These are phyloP conservation scores for Bursaphelenchus mucronatus DNA, from an alignment of 1,140 invertebrate species.

Conservation along the genomic window DNA sequence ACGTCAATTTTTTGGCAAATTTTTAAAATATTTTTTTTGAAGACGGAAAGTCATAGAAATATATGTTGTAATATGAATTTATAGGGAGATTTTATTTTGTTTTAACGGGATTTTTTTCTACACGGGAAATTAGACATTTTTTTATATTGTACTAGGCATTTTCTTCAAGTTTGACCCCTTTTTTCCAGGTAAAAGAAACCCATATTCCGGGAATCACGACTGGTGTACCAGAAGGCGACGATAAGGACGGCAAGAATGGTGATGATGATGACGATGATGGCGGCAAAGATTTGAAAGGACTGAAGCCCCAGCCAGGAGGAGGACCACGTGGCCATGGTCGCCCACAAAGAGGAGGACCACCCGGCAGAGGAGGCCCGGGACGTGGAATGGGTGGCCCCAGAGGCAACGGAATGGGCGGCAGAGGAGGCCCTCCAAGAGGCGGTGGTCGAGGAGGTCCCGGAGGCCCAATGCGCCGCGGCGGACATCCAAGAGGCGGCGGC, in stretches of 20 bases:
- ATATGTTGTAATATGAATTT: too few species aligned
- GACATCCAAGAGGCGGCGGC: slow-evolving; percentile 13
- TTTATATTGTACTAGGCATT: too few species aligned
- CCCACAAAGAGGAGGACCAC: slow-evolving; percentile 1
- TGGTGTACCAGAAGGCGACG: slow-evolving; percentile 21
- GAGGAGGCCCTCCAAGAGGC: slow-evolving; percentile 18
- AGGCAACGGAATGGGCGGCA: slow-evolving; percentile 12
- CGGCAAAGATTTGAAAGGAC: slow-evolving; percentile 1
- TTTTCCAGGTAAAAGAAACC: slow-evolving; percentile 46
- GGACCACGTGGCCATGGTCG: background rate
- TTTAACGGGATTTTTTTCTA: too few species aligned
- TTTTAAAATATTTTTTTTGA: too few species aligned
- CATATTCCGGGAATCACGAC: slow-evolving; percentile 44
- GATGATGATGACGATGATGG: slow-evolving; percentile 25
- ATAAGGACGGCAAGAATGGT: slow-evolving; percentile 7
- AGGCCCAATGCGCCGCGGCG: slow-evolving; percentile 18
- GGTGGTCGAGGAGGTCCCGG: slow-evolving; percentile 7
- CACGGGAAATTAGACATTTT: too few species aligned
- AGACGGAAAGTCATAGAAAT: too few species aligned
- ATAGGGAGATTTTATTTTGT: too few species aligned
- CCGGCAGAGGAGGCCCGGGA: slow-evolving; percentile 8
- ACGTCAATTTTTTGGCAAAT: too few species aligned
- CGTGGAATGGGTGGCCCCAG: background rate
- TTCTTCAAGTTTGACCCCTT: background rate
- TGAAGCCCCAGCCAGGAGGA: background rate